phyloP scores from a whole-genome alignment of 2,888 invertebrate species.

The Drosophila prostipennis region DNA sequence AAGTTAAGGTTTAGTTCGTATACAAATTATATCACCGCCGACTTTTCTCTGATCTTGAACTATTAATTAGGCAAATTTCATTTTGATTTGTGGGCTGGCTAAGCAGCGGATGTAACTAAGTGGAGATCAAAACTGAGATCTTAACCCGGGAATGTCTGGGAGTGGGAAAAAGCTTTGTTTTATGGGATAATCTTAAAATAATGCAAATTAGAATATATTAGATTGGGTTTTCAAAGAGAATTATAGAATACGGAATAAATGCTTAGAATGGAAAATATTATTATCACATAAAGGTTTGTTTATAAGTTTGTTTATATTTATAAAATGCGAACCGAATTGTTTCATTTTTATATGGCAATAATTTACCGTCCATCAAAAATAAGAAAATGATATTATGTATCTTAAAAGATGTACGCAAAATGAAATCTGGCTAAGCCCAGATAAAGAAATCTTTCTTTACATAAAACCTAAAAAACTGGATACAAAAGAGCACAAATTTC shows the following conservation, averaged over 20 bases:
- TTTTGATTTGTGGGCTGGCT: conserved; percentile 48
- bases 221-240: not conserved
- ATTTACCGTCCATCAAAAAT: not conserved
- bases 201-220: not conserved
- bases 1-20: conserved; percentile 17
- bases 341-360: not conserved
- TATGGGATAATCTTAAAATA: not conserved
- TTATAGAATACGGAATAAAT: too few relatives aligned
- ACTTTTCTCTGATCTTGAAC: conserved; percentile 44
- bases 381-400: not conserved
- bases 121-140: conserved; percentile 4
- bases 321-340: not conserved
- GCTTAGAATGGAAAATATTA: too few relatives aligned
- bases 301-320: not conserved
- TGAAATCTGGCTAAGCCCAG: not conserved
- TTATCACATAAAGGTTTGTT: too few relatives aligned
- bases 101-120: conserved; percentile 53
- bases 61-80: conserved; percentile 60
- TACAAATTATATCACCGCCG: conserved; percentile 42
- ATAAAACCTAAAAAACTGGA: conserved; percentile 8
- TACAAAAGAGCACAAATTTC: conserved; percentile 30
- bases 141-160: conserved; percentile 13
- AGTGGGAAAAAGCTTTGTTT: conserved; percentile 21
- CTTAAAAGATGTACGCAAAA: not conserved
- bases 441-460: not conserved